A percentile compares a stretch with the other conserved stretches of the same genome.
These are phyloP conservation scores for Sarcoramphus papa DNA, from an alignment of 2,797 vertebrate genomes.

Conservation along the genomic window DNA sequence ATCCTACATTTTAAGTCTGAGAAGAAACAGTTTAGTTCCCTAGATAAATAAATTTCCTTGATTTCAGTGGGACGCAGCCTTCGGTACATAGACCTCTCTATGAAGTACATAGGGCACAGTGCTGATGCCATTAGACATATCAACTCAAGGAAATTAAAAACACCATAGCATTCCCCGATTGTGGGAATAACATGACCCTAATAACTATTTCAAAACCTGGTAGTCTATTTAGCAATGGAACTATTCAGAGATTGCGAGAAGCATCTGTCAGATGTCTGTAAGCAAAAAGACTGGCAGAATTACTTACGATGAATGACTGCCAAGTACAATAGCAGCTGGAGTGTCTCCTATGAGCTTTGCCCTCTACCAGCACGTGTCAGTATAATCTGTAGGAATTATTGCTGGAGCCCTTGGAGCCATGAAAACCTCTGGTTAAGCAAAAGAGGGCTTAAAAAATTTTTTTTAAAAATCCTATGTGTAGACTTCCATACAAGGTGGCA, in stretches of 20 bases:
- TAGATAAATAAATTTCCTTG: background rate
- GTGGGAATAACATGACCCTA: background rate
- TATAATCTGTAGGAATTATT: background rate
- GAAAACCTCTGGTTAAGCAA: background rate
- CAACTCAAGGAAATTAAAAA: background rate
- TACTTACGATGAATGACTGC: background rate
- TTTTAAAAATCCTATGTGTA: background rate
- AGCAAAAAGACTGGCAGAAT: background rate
- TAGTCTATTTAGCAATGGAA: background rate
- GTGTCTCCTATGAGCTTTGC: background rate
- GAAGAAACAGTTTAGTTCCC: background rate
- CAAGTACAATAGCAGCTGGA: background rate
- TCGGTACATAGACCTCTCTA: background rate
- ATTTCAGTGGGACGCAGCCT: background rate
- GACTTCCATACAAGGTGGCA: background rate
- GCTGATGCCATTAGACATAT: background rate
- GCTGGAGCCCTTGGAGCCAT: background rate
- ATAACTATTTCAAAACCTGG: background rate
- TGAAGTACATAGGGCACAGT: background rate
- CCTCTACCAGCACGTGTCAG: background rate
- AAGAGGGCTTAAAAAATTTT: background rate
- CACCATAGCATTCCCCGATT: background rate
- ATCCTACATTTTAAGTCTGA: background rate
- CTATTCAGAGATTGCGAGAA: background rate
- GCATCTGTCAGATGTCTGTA: background rate